Conservation (phyloP, 2,888 invertebrate genomes). For the Ferdinandea cuprea region DNA sequence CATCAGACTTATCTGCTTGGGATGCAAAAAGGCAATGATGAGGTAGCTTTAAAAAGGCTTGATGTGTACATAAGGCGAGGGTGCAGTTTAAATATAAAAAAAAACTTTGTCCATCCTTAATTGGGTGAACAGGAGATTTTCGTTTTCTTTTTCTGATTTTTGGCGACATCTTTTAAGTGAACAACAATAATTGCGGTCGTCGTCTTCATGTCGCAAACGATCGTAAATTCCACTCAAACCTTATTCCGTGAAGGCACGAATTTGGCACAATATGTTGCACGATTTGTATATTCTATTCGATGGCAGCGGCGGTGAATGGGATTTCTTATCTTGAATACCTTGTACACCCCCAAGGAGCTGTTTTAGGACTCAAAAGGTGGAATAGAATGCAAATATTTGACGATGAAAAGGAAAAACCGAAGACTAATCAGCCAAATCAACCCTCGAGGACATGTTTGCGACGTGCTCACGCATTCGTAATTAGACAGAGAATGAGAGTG, state of each 20-base stretch:
- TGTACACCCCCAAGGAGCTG: constrained; percentile 9
- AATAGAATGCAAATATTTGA: constrained; percentile 70
- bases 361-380: constrained; percentile 34
- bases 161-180: constrained; percentile 23
- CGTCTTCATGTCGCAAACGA: constrained; percentile 47
- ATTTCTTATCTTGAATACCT: constrained; percentile 38
- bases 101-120: constrained; percentile 32
- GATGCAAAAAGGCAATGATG: constrained; percentile 35
- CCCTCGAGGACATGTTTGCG: constrained; percentile 58
- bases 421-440: constrained; percentile 71
- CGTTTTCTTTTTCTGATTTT: constrained; percentile 1
- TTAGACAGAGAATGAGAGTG: constrained; percentile 30
- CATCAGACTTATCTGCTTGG: constrained; percentile 38
- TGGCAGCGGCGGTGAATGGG: neutral
- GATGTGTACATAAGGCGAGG: constrained; percentile 38
- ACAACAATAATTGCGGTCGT: constrained; percentile 46
- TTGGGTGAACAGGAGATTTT: constrained; percentile 40
- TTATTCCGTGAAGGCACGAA: neutral
- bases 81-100: constrained; percentile 52
- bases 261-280: constrained; percentile 30
- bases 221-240: constrained; percentile 50
- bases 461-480: constrained; percentile 72
- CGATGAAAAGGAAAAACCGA: constrained; percentile 56
- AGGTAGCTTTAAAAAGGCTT: constrained; percentile 25
- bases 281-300: neutral